Evolutionary conservation across 92 coral and sea anemone species (phyloP).

Genomic region (Heliopora coerulea): DNA sequence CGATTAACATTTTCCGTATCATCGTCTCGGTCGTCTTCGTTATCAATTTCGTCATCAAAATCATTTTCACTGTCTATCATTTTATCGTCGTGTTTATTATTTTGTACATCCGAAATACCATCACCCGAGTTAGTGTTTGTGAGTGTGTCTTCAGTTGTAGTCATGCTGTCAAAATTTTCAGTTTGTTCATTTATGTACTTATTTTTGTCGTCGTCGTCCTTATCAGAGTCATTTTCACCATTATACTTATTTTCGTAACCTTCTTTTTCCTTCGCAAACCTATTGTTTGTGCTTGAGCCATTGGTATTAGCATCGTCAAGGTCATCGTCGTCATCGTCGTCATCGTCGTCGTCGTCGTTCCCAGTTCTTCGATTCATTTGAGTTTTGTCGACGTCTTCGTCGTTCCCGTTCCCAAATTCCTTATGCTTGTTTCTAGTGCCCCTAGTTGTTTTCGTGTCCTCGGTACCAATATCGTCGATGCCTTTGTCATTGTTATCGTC

Average conservation of each 20-base stretch:
- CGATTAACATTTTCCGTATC: neutral
- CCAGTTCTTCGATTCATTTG: neutral
- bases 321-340: slow-evolving; percentile 23
- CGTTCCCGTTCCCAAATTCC: neutral
- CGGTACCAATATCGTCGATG: neutral
- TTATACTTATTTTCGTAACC: neutral
- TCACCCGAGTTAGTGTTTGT: neutral
- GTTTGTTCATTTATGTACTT: neutral
- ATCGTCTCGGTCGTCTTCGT: slow-evolving; percentile 11
- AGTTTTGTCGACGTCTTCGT: neutral
- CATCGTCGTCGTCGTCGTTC: slow-evolving; percentile 8
- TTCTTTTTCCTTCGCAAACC: neutral
- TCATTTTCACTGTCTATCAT: neutral
- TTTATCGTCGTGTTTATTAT: neutral
- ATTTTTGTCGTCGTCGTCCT: neutral
- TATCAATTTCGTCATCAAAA: neutral
- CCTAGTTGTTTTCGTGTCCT: neutral
- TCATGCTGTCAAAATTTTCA: neutral
- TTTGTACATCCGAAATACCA: neutral
- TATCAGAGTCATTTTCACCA: neutral
- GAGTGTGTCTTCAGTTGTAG: neutral
- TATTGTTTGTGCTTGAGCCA: neutral
- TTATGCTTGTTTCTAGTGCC: neutral
- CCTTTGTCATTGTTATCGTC: neutral
- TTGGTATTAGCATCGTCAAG: neutral